A percentile compares a stretch with the other conserved stretches of the same genome.
These are phyloP conservation scores for Acropora tenuis DNA, from an alignment of 64 coral and sea anemone species.

Conservation along the genomic window DNA sequence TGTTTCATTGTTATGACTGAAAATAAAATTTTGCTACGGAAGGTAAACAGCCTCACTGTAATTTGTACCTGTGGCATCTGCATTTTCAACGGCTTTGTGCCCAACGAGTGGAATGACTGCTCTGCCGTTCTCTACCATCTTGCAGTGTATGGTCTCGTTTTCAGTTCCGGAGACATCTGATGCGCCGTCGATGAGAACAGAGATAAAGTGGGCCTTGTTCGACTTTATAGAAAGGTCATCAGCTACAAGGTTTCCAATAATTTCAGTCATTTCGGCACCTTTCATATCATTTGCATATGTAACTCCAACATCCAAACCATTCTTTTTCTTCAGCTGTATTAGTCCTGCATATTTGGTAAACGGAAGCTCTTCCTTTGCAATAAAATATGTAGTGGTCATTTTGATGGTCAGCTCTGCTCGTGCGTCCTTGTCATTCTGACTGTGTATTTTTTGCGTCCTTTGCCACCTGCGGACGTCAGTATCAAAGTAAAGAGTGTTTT, in stretches of 20 bases:
- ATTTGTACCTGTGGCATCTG: conserved; percentile 4
- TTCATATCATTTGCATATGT: conserved; percentile 5
- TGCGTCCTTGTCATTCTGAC: conserved; percentile 38
- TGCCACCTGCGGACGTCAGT: conserved; percentile 31
- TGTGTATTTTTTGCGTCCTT: conserved; percentile 32
- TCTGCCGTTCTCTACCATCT: conserved; percentile 9
- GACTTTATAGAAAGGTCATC: conserved; percentile 4
- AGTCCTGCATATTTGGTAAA: not conserved
- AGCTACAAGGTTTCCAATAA: not conserved
- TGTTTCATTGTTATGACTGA: too few species aligned
- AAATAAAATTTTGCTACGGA: too few species aligned
- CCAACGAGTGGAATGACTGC: conserved; percentile 4
- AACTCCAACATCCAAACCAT: not conserved
- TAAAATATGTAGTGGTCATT: conserved; percentile 44
- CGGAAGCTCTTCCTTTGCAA: conserved; percentile 37
- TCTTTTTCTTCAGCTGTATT: conserved; percentile 5
- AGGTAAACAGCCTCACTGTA: not conserved
- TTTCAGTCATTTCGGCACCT: conserved; percentile 23
- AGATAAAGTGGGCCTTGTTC: not conserved
- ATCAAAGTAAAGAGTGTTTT: conserved; percentile 51
- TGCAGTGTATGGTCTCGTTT: conserved; percentile 19
- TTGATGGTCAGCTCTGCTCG: conserved; percentile 43
- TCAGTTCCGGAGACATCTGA: not conserved
- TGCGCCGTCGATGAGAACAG: not conserved
- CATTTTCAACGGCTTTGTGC: not conserved